These are phyloP conservation scores for Zosterops borbonicus DNA, from an alignment of 2,113 vertebrate genomes.

Conservation along the genomic window DNA sequence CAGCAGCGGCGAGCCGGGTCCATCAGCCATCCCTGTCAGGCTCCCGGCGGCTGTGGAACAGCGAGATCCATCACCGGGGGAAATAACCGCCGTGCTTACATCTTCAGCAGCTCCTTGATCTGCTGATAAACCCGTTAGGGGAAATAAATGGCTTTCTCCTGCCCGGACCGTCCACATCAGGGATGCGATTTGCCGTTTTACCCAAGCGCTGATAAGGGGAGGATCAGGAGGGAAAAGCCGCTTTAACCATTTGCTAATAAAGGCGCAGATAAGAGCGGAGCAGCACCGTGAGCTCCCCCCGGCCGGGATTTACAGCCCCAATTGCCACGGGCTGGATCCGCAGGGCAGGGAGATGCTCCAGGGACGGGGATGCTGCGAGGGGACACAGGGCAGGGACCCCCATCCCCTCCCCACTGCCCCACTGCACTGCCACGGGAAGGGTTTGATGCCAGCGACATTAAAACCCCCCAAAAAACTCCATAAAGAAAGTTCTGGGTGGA, in stretches of 20 bases:
- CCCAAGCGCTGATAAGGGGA: neutral
- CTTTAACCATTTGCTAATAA: neutral
- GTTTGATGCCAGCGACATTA: neutral
- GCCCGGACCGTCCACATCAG: neutral
- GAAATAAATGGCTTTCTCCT: slow-evolving; percentile 48
- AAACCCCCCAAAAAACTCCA: neutral
- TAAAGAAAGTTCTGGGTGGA: neutral
- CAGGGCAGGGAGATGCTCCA: neutral
- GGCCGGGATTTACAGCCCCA: neutral
- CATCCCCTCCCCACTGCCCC: fast-evolving
- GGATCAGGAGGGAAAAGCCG: neutral
- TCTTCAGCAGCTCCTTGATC: slow-evolving; percentile 43
- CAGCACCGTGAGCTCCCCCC: neutral
- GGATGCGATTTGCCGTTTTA: neutral
- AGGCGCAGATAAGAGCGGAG: neutral
- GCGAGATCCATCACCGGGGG: slow-evolving; percentile 46
- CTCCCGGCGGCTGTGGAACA: neutral
- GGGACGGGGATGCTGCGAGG: neutral
- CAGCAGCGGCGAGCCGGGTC: neutral
- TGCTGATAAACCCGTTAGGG: slow-evolving; percentile 48
- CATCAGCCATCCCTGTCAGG: neutral
- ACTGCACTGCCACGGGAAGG: neutral
- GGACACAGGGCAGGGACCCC: neutral
- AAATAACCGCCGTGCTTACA: slow-evolving; percentile 38
- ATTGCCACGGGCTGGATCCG: neutral